phyloP scores from a whole-genome alignment of 2,888 invertebrate species.

The Protula sp. region DNA sequence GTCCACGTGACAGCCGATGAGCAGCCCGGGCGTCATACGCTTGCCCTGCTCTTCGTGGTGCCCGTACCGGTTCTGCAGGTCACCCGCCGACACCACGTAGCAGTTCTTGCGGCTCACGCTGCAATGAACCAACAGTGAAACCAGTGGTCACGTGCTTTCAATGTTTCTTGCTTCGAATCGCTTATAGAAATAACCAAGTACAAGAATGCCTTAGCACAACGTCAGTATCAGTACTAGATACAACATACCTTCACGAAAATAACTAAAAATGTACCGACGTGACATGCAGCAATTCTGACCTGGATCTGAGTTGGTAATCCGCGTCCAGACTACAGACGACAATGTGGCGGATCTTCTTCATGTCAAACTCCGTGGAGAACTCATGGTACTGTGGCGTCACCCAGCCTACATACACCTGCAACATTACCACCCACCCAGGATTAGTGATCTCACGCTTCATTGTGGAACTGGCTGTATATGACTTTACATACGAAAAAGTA shows the following conservation, averaged over 20 bases:
- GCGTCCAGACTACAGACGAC: conserved; percentile 44
- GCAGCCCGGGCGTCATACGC: conserved; percentile 68
- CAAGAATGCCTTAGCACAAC: too few species aligned
- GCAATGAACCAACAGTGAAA: conserved; percentile 15
- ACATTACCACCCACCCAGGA: conserved; percentile 33
- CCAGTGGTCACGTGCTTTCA: too few species aligned
- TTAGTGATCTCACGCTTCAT: background rate
- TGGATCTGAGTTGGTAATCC: conserved; percentile 67
- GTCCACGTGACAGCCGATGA: conserved; percentile 89
- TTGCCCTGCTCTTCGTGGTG: conserved; percentile 73
- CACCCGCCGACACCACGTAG: conserved; percentile 95
- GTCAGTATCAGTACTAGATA: too few species aligned
- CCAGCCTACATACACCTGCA: conserved; percentile 96
- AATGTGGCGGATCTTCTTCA: conserved; percentile 47
- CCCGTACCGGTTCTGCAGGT: conserved; percentile 60
- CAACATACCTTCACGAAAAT: too few species aligned
- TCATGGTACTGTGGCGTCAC: conserved; percentile 87
- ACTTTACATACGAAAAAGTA: too few species aligned
- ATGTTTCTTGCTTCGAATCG: too few species aligned
- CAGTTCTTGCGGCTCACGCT: conserved; percentile 74
- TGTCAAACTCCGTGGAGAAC: conserved; percentile 44
- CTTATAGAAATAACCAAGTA: too few species aligned
- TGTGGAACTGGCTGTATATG: too few species aligned
- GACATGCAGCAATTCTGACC: too few species aligned
- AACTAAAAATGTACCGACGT: too few species aligned